These are phyloP conservation scores for Erythrolamprus reginae DNA, from an alignment of 2,113 vertebrate genomes.

Conservation along the genomic window DNA sequence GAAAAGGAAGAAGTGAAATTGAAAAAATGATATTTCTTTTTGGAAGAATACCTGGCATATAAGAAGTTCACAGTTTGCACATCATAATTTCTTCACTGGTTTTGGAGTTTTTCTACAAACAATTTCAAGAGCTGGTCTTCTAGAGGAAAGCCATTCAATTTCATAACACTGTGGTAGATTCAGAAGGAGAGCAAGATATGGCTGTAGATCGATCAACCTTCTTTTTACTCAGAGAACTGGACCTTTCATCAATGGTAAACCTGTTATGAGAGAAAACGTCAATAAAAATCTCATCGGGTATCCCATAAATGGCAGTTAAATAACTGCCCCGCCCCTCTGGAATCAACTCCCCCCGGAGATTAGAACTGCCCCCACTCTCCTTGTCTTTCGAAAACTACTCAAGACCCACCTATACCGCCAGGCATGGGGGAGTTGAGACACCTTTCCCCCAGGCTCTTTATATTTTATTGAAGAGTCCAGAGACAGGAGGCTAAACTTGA, in stretches of 20 bases:
- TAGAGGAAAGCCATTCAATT: conserved; percentile 78
- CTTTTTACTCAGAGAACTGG: background rate
- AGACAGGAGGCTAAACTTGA: too few species aligned
- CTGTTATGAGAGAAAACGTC: background rate
- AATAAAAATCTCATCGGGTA: background rate
- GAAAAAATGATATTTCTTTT: background rate
- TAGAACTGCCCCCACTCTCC: too few species aligned
- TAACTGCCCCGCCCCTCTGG: too few species aligned
- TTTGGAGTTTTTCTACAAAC: conserved; percentile 81
- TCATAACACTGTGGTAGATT: conserved; percentile 82
- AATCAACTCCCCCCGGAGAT: too few species aligned
- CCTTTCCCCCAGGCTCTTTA: too few species aligned
- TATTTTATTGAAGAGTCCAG: too few species aligned
- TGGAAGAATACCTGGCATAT: background rate
- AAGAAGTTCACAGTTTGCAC: conserved; percentile 85
- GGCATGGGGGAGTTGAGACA: too few species aligned
- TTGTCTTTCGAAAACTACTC: too few species aligned
- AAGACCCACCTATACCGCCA: too few species aligned
- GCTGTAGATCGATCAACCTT: background rate
- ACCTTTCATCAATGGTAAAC: background rate
- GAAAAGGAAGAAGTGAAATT: background rate
- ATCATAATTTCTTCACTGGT: conserved; percentile 76
- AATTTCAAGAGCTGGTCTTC: conserved; percentile 88
- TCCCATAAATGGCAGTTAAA: background rate
- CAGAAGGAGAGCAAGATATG: background rate